Base-by-base conservation (phyloP, 2,797 vertebrate species). In the Sebastes umbrosus region DNA sequence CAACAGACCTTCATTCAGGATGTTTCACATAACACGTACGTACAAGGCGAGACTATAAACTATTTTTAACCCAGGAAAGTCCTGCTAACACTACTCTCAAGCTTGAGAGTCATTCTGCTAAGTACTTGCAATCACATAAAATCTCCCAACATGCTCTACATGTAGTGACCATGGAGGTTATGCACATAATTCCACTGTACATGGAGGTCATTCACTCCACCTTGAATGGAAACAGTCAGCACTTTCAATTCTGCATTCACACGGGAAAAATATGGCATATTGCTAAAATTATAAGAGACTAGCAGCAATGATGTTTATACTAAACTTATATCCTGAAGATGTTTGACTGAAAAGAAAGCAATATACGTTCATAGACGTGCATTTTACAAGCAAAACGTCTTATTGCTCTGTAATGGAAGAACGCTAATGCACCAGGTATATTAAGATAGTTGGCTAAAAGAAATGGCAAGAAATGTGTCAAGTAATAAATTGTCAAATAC, bases 1-100 rank as follows among this genome's bases (percentile, higher is more conserved):
- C 55, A 81, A 77, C 59, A 85, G 16, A 27, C 32, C 25, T 36
- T 86, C 66, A 78, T 50, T 84, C 63, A 75, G 75, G 79, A 82
- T 71, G 83, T 86, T 80, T 78, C 39, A 77, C 7, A 43, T 50
- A 36, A 77, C 76, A 83, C 2, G 25, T 68, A 74, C 18, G 14
- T 20, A n/a, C 14, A 2, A 8, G n/a, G 4, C 14, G 3, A 8
- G n/a, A 8, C 62, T 55, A 20, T 34, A 39, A 50, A 67, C 36
- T 4, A 75, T 79, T 84, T 75, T 70, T 63, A 55, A 69, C 60
- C 20, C 20, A 20, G 14, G 1, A 52, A 50, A 77, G 24, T 16
- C 65, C 25, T 6, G 9, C 8, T 24, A 65, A 60, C 1, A 6
- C 12, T 3, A 46, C 31, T 65, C 13, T 34, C 3, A 20, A 24